Conservation (phyloP, 2,797 vertebrate species). For the Neomorphus geoffroyi region DNA sequence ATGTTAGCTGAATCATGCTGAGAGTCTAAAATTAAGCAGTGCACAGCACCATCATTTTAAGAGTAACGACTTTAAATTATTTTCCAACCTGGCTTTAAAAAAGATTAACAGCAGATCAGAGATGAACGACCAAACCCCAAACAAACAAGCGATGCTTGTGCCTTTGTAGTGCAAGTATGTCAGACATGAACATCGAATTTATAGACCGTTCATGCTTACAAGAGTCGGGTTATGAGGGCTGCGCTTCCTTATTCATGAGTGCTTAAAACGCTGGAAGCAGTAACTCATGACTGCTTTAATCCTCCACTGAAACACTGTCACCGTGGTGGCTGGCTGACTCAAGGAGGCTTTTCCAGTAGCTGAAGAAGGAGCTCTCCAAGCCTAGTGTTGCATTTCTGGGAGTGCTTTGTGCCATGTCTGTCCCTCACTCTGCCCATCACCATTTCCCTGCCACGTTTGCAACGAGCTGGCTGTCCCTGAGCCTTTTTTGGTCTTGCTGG, state of each 20-base stretch:
- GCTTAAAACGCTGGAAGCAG: background rate
- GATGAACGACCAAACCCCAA: slow-evolving; percentile 2
- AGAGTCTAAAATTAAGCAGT: slow-evolving; percentile 36
- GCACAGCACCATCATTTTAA: background rate
- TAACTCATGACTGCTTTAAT: background rate
- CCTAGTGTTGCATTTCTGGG: background rate
- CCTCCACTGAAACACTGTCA: background rate
- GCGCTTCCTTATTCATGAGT: background rate
- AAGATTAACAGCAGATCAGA: slow-evolving; percentile 36
- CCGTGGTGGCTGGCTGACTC: background rate
- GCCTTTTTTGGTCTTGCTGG: background rate
- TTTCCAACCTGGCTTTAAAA: slow-evolving; percentile 22
- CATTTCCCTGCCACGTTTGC: background rate
- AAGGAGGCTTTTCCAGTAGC: background rate
- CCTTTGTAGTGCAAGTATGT: slow-evolving; percentile 25
- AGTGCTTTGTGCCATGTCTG: background rate
- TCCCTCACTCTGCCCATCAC: background rate
- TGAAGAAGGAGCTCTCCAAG: background rate
- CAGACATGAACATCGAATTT: background rate
- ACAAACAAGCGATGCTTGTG: background rate
- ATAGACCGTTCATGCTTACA: background rate
- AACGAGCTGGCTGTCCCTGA: background rate
- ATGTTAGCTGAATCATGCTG: slow-evolving; percentile 14
- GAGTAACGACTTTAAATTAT: background rate
- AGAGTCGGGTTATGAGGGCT: background rate